These are phyloP conservation scores for Conus betulinus DNA, from an alignment of 1,140 invertebrate species.

Conservation along the genomic window DNA sequence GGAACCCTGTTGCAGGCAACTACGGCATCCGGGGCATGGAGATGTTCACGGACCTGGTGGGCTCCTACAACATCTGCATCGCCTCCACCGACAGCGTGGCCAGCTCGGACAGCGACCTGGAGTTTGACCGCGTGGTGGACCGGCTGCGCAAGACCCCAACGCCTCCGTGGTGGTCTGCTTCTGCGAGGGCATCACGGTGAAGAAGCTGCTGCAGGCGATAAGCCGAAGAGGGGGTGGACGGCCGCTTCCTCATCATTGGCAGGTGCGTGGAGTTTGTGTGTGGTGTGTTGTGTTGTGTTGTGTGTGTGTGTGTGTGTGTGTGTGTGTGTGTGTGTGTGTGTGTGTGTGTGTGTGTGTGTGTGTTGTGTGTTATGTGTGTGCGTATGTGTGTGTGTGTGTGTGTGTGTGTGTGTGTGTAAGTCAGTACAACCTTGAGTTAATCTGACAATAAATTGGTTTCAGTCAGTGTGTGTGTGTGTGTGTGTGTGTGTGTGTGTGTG, in stretches of 20 bases:
- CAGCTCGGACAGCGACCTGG: conserved; percentile 80
- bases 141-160: conserved; percentile 79
- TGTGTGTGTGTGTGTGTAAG: too few species aligned
- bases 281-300: too few species aligned
- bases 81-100: conserved; percentile 82
- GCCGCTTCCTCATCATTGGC: conserved; percentile 83
- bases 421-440: too few species aligned
- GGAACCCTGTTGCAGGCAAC: conserved; percentile 79
- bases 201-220: conserved; percentile 82
- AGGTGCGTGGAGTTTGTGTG: conserved; percentile 76
- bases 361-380: too few species aligned
- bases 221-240: conserved; percentile 79
- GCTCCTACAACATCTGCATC: conserved; percentile 84
- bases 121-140: conserved; percentile 80
- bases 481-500: too few species aligned
- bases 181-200: conserved; percentile 87
- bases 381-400: too few species aligned
- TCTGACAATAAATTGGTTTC: too few species aligned
- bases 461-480: too few species aligned
- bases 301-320: too few species aligned
- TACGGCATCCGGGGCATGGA: conserved; percentile 90
- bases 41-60: conserved; percentile 83
- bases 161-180: conserved; percentile 88
- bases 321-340: too few species aligned
- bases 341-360: too few species aligned